These are phyloP conservation scores for Uria lomvia DNA, from an alignment of 2,113 vertebrate genomes.

Conservation along the genomic window DNA sequence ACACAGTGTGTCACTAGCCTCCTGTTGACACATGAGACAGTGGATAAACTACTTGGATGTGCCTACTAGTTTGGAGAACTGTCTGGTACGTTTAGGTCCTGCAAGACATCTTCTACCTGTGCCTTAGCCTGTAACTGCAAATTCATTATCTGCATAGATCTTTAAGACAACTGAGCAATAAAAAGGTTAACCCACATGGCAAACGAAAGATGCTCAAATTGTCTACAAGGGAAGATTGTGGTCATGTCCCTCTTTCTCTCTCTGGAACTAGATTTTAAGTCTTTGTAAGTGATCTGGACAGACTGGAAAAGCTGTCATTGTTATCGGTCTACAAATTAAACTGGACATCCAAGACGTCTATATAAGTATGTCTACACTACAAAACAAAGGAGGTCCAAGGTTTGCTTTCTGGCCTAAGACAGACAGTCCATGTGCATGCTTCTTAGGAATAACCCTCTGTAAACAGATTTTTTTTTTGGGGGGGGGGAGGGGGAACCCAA, in stretches of 20 bases:
- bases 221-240: neutral
- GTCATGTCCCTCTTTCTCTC: neutral
- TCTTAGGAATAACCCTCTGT: neutral
- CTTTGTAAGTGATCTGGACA: neutral
- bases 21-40: neutral
- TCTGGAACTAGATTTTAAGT: neutral
- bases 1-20: neutral
- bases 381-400: neutral
- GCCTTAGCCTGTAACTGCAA: neutral
- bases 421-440: neutral
- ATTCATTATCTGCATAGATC: neutral
- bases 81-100: neutral
- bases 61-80: neutral
- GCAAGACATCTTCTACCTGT: neutral
- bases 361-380: neutral
- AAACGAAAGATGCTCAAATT: neutral
- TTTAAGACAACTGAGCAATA: neutral
- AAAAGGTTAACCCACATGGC: neutral
- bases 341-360: neutral
- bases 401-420: neutral
- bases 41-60: neutral
- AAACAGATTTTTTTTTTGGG: neutral
- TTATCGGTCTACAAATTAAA: neutral
- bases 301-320: neutral
- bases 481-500: accelerated